These are phyloP conservation scores for Pyrocephalus nanus DNA, from an alignment of 2,797 vertebrate genomes.

Conservation along the genomic window DNA sequence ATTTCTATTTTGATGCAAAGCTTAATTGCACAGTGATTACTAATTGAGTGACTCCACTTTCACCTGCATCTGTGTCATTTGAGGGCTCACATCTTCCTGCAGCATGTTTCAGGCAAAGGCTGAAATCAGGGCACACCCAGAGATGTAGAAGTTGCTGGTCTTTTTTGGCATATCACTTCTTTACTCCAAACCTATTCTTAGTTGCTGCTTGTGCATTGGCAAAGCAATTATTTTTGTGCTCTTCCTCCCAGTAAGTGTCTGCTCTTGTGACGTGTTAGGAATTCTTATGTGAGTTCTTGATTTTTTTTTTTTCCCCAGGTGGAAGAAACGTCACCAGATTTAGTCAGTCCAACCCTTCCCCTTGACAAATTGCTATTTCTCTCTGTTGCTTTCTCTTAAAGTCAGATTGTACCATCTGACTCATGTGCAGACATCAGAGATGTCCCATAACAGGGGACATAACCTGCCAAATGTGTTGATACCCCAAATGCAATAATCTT, in stretches of 20 bases:
- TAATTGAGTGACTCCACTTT: slow-evolving; percentile 10
- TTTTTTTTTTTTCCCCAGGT: not conserved
- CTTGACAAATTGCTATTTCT: not conserved
- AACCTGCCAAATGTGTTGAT: not conserved
- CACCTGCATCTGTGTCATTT: not conserved
- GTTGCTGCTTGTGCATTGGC: not conserved
- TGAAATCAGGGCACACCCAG: not conserved
- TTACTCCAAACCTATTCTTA: not conserved
- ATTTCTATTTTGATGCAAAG: slow-evolving; percentile 45
- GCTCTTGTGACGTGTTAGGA: rapidly evolving
- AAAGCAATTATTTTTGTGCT: not conserved
- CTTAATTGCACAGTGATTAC: slow-evolving; percentile 30
- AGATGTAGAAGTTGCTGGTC: not conserved
- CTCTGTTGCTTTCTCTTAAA: not conserved
- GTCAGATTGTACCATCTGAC: no score
- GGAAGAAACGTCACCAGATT: not conserved
- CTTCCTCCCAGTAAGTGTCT: not conserved
- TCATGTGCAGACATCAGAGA: not conserved
- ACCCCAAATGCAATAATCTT: not conserved
- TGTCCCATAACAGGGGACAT: not conserved
- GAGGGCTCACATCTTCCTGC: not conserved
- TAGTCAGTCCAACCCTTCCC: not conserved
- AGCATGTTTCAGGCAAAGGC: not conserved
- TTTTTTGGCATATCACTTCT: not conserved
- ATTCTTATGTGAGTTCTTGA: not conserved